These are phyloP conservation scores for Physeter macrocephalus DNA, from an alignment of 2,113 vertebrate genomes.

Conservation along the genomic window DNA sequence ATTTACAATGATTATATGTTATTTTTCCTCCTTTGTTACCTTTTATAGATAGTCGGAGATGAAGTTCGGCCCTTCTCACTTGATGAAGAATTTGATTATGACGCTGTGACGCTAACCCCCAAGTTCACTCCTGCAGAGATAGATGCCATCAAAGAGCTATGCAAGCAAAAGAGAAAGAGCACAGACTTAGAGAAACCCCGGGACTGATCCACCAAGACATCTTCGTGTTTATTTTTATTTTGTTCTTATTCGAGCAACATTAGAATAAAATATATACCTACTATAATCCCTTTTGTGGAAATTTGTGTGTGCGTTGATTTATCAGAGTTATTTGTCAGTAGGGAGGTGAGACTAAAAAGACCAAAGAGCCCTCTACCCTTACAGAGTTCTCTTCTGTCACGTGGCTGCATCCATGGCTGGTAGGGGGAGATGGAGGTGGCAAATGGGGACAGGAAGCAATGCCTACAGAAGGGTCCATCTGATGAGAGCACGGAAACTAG, in stretches of 20 bases:
- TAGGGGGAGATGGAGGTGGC: background rate
- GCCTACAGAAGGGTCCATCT: background rate
- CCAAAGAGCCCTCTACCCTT: too few species aligned
- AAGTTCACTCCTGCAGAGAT: conserved; percentile 78
- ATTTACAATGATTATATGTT: conserved; percentile 44
- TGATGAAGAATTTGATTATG: conserved; percentile 86
- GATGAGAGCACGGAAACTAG: background rate
- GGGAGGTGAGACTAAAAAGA: background rate
- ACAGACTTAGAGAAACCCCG: background rate
- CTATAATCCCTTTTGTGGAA: background rate
- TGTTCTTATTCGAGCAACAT: background rate
- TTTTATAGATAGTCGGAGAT: conserved; percentile 73
- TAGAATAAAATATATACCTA: conserved; percentile 40
- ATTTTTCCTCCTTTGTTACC: conserved; percentile 34
- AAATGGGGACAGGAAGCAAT: background rate
- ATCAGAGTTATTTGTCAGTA: background rate
- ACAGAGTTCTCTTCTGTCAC: background rate
- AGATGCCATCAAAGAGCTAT: conserved; percentile 37
- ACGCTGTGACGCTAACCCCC: conserved; percentile 77
- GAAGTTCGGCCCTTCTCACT: conserved; percentile 81
- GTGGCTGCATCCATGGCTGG: background rate
- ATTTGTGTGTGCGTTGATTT: background rate
- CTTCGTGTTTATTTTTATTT: background rate
- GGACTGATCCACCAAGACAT: conserved; percentile 3
- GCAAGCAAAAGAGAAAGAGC: background rate